A percentile compares a stretch with the other conserved stretches of the same genome.
Evolutionary conservation across 2,113 vertebrate genomes (phyloP).

Genomic region (Turdus rufiventris): DNA sequence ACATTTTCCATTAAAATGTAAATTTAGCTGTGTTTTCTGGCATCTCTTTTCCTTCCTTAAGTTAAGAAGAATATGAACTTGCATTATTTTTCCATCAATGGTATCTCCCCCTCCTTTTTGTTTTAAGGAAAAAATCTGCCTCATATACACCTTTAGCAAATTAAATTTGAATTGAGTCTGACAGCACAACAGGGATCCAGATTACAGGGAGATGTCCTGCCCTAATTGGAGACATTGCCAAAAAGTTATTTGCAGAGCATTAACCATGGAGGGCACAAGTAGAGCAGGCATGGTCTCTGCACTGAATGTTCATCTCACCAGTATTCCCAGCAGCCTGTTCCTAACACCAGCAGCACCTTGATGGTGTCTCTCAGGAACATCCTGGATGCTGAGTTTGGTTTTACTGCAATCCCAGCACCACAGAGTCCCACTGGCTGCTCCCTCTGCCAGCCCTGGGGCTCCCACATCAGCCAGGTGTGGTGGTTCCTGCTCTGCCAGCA

Average conservation of each 20-base stretch:
- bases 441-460: neutral
- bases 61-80: conserved; percentile 34
- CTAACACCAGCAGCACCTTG: neutral
- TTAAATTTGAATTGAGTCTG: conserved; percentile 55
- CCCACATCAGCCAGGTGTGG: fast-evolving
- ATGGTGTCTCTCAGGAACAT: fast-evolving
- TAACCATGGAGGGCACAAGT: neutral
- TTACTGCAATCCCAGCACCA: neutral
- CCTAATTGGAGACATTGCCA: conserved; percentile 44
- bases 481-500: neutral
- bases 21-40: conserved; percentile 44
- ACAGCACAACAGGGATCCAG: conserved; percentile 52
- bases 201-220: conserved; percentile 20
- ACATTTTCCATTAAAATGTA: conserved; percentile 65
- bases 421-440: neutral
- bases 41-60: conserved; percentile 31
- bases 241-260: neutral
- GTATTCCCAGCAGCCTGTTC: neutral
- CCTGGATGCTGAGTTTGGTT: neutral
- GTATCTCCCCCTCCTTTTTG: conserved; percentile 6
- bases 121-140: conserved; percentile 33
- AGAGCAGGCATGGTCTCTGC: neutral
- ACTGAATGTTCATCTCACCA: fast-evolving
- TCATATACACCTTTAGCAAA: conserved; percentile 12
- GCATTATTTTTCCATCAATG: conserved; percentile 38